Base-by-base conservation (phyloP, 2,797 vertebrate species). In the Chanos chanos region DNA sequence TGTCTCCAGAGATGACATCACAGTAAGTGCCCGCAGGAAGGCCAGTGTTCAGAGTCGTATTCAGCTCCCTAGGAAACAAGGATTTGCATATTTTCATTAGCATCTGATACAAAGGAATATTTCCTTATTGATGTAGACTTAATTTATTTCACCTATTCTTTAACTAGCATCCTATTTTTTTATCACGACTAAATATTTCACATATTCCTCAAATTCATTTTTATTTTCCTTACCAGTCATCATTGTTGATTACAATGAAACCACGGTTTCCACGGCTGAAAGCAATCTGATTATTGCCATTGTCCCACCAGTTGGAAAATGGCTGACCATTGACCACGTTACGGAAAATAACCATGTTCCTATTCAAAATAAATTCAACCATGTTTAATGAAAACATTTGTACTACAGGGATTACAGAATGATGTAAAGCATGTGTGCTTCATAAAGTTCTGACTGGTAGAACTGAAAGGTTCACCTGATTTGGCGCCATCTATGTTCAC, bases 301-400 rank as follows among this genome's bases (percentile, higher is more conserved):
- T 98, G 77, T 97, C 94, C 93, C 93, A 97, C 95, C 94, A 97
- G 86, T 95, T 94, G 50, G 85, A 70, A 9, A 93, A 90, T 62
- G 88, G 77, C 52, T 94, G 78, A 16, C 91, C 90, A 0, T 89
- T 82, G 41, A 92, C 93, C 21, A 93, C 89, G 0, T 98, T 97
- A 68, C 93, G 92, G 84, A 97, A 98, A 60, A 71, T 74, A 5
- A 89, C 93, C 95, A 98, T 97, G 83, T 96, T 98, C 77, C 95
- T 97, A n/a, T n/a, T n/a, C n/a, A n/a, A n/a, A n/a, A n/a, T n/a
- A n/a, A n/a, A n/a, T n/a, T n/a, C n/a, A n/a, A n/a, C n/a, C n/a
- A n/a, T n/a, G n/a, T n/a, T n/a, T n/a, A n/a, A n/a, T n/a, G n/a
- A n/a, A n/a, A n/a, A n/a, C n/a, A n/a, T n/a, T n/a, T n/a, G n/a